phyloP scores from a whole-genome alignment of 2,113 vertebrate genomes.

The Phylloscopus whistleri region DNA sequence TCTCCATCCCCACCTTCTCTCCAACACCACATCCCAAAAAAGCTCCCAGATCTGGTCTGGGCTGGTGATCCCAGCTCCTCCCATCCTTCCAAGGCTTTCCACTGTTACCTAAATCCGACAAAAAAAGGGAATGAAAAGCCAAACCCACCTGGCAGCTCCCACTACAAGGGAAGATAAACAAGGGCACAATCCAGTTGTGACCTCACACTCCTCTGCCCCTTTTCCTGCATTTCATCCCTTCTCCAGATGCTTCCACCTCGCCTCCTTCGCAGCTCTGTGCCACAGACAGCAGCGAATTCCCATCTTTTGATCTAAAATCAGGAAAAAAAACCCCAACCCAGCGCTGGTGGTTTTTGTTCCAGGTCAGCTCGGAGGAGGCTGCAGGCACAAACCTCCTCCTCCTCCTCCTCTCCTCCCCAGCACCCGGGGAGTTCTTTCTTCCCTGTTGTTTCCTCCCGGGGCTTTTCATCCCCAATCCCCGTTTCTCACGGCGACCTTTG shows the following conservation, averaged over 20 bases:
- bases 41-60: accelerated
- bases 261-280: neutral
- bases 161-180: neutral
- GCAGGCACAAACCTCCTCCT: neutral
- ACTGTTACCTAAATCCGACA: neutral
- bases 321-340: neutral
- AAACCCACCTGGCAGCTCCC: neutral
- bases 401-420: neutral
- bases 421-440: neutral
- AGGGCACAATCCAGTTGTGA: neutral
- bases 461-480: neutral
- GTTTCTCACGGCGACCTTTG: neutral
- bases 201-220: neutral
- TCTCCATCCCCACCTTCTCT: neutral
- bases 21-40: neutral
- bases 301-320: neutral
- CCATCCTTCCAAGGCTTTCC: neutral
- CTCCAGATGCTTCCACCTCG: neutral
- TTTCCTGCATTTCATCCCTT: neutral
- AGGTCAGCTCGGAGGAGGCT: neutral
- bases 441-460: neutral
- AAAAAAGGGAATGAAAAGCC: neutral
- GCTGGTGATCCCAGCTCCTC: neutral
- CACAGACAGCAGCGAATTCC: neutral
- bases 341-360: neutral